Evolutionary conservation across 2,797 vertebrate genomes (phyloP).

Genomic region (Parotocinclus haroldoi): DNA sequence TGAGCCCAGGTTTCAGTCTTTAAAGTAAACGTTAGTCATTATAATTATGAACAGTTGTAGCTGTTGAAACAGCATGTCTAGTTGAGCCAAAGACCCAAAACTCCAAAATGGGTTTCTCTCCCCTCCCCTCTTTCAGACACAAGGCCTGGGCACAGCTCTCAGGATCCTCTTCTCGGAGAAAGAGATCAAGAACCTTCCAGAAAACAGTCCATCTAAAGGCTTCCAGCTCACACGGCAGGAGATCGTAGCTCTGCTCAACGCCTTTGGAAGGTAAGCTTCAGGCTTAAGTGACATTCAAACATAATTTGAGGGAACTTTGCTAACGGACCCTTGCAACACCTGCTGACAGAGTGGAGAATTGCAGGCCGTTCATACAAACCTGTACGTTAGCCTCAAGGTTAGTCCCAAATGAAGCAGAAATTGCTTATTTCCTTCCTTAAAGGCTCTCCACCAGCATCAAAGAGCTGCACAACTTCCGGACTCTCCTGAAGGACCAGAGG

Average conservation of each 20-base stretch:
- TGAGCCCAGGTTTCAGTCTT: too few relatives aligned
- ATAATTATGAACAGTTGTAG: too few relatives aligned
- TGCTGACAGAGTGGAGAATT: too few relatives aligned
- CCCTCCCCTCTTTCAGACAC: slow-evolving; percentile 72
- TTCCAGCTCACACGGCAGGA: slow-evolving; percentile 94
- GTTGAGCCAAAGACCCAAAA: too few relatives aligned
- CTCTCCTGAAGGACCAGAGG: slow-evolving; percentile 81
- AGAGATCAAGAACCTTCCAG: slow-evolving; percentile 89
- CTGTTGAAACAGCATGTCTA: too few relatives aligned
- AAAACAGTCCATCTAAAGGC: slow-evolving; percentile 85
- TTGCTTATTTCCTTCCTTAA: slow-evolving; percentile 2
- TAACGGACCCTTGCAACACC: too few relatives aligned
- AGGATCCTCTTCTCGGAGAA: slow-evolving; percentile 95
- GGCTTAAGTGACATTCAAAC: too few relatives aligned
- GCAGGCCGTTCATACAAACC: too few relatives aligned
- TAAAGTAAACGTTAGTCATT: too few relatives aligned
- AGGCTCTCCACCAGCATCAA: slow-evolving; percentile 92
- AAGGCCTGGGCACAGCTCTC: slow-evolving; percentile 91
- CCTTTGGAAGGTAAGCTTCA: slow-evolving; percentile 79
- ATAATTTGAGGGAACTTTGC: too few relatives aligned
- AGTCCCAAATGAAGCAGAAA: too few relatives aligned
- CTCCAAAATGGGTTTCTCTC: slow-evolving; percentile 4
- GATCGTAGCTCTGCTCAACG: slow-evolving; percentile 89
- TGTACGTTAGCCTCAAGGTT: too few relatives aligned
- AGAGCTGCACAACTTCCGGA: slow-evolving; percentile 88